Conservation (phyloP, 35 echinoderm and acorn worm genomes). For the Ophiothrix spiculata region DNA sequence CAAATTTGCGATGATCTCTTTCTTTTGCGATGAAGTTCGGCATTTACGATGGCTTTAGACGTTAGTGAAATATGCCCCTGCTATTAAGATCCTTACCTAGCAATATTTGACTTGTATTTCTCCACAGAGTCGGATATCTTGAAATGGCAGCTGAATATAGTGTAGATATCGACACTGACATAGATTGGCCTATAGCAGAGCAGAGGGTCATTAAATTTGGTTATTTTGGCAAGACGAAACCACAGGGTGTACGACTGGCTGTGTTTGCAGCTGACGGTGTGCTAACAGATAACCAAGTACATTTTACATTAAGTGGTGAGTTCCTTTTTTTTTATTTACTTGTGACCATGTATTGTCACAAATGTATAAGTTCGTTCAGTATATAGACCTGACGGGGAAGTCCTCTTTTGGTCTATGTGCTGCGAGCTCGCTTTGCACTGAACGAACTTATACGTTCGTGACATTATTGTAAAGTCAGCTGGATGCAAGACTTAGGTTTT, state of each 20-base stretch:
- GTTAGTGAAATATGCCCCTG: no score
- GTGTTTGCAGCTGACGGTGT: conserved; percentile 89
- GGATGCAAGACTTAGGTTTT: neutral
- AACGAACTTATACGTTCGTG: no score
- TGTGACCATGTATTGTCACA: no score
- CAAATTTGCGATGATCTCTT: no score
- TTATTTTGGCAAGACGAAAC: conserved; percentile 93
- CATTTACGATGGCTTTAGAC: no score
- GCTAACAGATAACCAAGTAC: conserved; percentile 87
- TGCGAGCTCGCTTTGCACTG: no score
- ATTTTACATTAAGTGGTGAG: conserved; percentile 73
- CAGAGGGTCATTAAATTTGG: conserved; percentile 95
- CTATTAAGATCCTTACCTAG: no score
- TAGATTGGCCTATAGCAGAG: conserved; percentile 97
- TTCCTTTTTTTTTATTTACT: neutral
- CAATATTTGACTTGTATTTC: no score
- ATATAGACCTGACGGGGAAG: no score
- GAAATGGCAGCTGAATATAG: conserved; percentile 99
- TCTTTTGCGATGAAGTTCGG: no score
- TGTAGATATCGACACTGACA: conserved; percentile 93
- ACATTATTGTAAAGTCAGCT: neutral
- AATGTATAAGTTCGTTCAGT: no score
- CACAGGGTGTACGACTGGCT: conserved; percentile 76
- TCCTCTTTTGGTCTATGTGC: no score
- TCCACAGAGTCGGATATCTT: conserved; percentile 79